These are phyloP conservation scores for Beaufortia kweichowensis DNA, from an alignment of 2,113 vertebrate genomes.

Conservation along the genomic window DNA sequence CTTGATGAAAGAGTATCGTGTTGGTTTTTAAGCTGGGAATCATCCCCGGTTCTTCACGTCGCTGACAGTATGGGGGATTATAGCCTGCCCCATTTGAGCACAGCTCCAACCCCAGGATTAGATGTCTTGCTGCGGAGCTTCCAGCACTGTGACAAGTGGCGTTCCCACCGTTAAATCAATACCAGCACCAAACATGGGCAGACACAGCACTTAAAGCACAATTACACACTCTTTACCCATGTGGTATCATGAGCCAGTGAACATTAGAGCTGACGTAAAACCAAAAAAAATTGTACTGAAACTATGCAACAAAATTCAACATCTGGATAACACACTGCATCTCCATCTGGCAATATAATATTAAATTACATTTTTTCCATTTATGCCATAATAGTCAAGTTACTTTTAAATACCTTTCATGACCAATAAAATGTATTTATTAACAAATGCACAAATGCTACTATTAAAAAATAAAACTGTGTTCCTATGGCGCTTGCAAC, in stretches of 20 bases:
- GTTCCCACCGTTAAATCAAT: slow-evolving; percentile 47
- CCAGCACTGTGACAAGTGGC: slow-evolving; percentile 31
- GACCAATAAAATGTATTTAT: too few species aligned
- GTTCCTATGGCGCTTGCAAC: too few species aligned
- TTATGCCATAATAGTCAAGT: too few species aligned
- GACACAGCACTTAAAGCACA: slow-evolving; percentile 24
- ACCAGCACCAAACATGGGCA: slow-evolving; percentile 30
- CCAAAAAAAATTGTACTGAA: not conserved
- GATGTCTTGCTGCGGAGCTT: slow-evolving; percentile 27
- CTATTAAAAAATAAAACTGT: too few species aligned
- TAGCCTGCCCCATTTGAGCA: slow-evolving; percentile 36
- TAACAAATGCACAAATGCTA: too few species aligned
- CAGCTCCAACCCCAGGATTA: slow-evolving; percentile 47
- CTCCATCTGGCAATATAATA: too few species aligned
- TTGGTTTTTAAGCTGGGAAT: slow-evolving; percentile 48
- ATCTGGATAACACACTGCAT: too few species aligned
- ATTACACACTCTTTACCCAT: slow-evolving; percentile 37
- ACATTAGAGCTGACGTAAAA: not conserved
- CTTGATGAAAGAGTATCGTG: slow-evolving; percentile 49
- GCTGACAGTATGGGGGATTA: slow-evolving; percentile 42
- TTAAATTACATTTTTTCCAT: too few species aligned
- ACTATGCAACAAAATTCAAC: not conserved
- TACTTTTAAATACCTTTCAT: too few species aligned
- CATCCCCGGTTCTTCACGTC: slow-evolving; percentile 18
- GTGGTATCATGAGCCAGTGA: slow-evolving; percentile 30